These are phyloP conservation scores for Drosophila micromelanica DNA, from an alignment of 1,140 invertebrate species.

Conservation along the genomic window DNA sequence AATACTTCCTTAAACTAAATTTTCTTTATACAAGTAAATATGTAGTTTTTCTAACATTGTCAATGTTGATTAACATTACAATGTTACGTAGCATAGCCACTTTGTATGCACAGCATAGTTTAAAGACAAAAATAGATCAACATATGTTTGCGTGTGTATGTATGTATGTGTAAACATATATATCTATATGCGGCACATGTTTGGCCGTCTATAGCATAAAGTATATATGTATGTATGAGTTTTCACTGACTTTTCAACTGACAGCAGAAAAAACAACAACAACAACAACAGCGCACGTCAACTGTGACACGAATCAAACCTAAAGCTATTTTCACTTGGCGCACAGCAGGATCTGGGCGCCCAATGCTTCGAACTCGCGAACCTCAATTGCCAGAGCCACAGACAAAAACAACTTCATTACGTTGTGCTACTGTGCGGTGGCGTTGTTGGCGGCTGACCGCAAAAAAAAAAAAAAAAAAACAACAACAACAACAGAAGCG, in stretches of 20 bases:
- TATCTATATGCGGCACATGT: not conserved
- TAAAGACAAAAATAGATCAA: slow-evolving; percentile 31
- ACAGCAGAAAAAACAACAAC: slow-evolving; percentile 21
- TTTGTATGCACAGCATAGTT: slow-evolving; percentile 17
- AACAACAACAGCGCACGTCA: slow-evolving; percentile 25
- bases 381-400: slow-evolving; percentile 32
- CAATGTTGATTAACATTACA: slow-evolving; percentile 20
- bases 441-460: slow-evolving; percentile 50
- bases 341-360: slow-evolving; percentile 28
- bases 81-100: slow-evolving; percentile 9
- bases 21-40: not conserved
- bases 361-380: slow-evolving; percentile 16
- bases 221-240: not conserved
- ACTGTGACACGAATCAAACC: slow-evolving; percentile 34
- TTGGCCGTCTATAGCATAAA: not conserved
- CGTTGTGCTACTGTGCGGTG: slow-evolving; percentile 70
- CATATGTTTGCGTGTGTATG: not conserved
- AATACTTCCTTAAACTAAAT: too few relatives aligned
- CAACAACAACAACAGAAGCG: slow-evolving; percentile 12
- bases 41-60: slow-evolving; percentile 21
- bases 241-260: slow-evolving; percentile 40
- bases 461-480: slow-evolving; percentile 64
- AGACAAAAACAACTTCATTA: slow-evolving; percentile 78
- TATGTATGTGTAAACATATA: not conserved
- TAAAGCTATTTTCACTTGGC: slow-evolving; percentile 42